Conservation (phyloP, 1,140 invertebrate genomes). For the Cherax quadricarinatus region DNA sequence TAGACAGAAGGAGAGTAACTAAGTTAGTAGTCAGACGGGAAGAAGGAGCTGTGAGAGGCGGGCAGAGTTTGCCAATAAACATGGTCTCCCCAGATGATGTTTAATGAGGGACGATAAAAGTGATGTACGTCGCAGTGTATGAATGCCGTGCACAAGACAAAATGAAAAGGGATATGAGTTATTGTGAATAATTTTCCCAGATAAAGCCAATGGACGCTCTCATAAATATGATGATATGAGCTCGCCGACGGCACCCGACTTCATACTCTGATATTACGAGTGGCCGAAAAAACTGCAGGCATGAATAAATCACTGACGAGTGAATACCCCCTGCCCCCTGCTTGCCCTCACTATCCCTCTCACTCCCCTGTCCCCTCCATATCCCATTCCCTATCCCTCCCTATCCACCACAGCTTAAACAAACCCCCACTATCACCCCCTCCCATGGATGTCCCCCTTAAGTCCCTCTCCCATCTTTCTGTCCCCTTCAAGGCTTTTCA, state of each 20-base stretch:
- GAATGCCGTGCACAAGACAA: conserved; percentile 68
- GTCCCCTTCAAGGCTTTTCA: neutral
- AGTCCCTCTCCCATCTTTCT: neutral
- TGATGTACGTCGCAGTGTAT: conserved; percentile 58
- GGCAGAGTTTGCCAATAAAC: conserved; percentile 46
- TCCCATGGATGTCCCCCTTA: neutral
- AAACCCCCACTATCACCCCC: neutral
- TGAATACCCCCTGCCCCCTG: conserved; percentile 25
- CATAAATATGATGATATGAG: conserved; percentile 73
- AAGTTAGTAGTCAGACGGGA: neutral
- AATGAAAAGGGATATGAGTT: conserved; percentile 71
- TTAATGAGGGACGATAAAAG: conserved; percentile 64
- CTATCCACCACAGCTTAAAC: neutral
- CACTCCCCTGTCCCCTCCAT: neutral
- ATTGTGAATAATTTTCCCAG: conserved; percentile 73
- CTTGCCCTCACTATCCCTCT: neutral
- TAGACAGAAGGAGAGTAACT: too few species aligned
- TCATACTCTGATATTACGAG: conserved; percentile 73
- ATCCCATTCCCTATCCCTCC: neutral
- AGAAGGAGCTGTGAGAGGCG: neutral
- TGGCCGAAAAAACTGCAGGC: conserved; percentile 47
- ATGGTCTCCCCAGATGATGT: conserved; percentile 60
- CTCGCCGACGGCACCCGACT: conserved; percentile 68
- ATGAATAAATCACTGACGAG: conserved; percentile 53
- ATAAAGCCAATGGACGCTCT: conserved; percentile 70